phyloP scores from a whole-genome alignment of 1,140 invertebrate species.

The Himalopsyche phryganea region DNA sequence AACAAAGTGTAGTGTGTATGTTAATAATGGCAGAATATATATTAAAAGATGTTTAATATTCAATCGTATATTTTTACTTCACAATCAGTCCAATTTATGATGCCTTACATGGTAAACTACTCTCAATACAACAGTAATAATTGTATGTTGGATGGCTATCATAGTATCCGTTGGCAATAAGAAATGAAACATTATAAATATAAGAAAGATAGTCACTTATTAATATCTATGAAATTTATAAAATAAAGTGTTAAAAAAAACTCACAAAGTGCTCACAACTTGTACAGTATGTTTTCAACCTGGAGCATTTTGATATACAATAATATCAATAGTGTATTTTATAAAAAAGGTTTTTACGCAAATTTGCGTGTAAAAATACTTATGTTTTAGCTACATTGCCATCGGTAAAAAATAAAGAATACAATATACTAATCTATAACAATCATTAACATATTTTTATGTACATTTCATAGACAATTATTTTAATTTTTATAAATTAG shows the following conservation, averaged over 20 bases:
- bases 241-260: too few species aligned
- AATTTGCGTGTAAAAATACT: neutral
- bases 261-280: too few species aligned
- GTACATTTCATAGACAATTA: constrained; percentile 24
- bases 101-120: constrained; percentile 31
- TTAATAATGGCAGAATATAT: too few species aligned
- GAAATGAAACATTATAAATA: constrained; percentile 3
- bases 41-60: constrained; percentile 8
- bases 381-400: too few species aligned
- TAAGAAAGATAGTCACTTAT: constrained; percentile 1
- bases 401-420: constrained; percentile 18
- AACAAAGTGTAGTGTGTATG: too few species aligned
- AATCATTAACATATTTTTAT: constrained; percentile 32
- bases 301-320: too few species aligned
- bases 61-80: constrained; percentile 30
- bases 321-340: neutral
- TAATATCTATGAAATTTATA: neutral
- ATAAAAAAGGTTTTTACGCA: neutral
- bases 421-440: constrained; percentile 33
- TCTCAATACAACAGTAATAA: constrained; percentile 20
- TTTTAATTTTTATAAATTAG: constrained; percentile 22
- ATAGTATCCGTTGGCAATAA: constrained; percentile 18
- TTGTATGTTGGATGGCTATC: constrained; percentile 27
- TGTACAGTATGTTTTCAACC: too few species aligned
- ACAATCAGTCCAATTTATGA: constrained; percentile 35